phyloP scores from a whole-genome alignment of 2,113 vertebrate species.

The Tamias sibiricus region DNA sequence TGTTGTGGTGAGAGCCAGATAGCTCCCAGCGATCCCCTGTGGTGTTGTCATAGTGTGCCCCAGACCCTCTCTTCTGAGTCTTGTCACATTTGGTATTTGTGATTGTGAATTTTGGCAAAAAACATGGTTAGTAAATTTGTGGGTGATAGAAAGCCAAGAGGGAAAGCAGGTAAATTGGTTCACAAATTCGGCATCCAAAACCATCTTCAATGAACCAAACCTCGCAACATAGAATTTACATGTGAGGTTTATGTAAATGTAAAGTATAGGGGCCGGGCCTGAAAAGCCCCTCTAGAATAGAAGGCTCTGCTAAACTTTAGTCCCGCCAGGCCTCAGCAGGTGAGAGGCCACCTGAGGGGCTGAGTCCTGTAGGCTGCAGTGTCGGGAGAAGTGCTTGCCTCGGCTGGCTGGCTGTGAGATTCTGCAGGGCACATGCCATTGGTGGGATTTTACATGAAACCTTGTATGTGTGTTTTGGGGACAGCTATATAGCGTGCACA shows the following conservation, averaged over 20 bases:
- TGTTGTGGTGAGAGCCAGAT: too few species aligned
- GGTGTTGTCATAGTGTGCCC: rapidly evolving
- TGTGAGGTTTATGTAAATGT: not conserved
- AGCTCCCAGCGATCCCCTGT: not conserved
- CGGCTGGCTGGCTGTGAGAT: not conserved
- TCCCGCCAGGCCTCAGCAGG: rapidly evolving
- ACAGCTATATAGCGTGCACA: too few species aligned
- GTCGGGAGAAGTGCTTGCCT: not conserved
- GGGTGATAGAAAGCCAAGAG: not conserved
- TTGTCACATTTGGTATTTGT: not conserved
- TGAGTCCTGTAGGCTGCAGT: rapidly evolving
- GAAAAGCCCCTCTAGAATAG: not conserved
- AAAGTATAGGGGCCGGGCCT: too few species aligned
- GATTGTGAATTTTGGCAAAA: not conserved
- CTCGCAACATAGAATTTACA: not conserved
- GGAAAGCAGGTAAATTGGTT: not conserved
- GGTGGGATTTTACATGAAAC: not conserved
- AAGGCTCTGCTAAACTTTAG: not conserved
- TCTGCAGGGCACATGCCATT: not conserved
- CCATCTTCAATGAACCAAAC: not conserved
- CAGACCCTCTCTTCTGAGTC: not conserved
- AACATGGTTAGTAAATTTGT: not conserved
- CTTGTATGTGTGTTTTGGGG: not conserved
- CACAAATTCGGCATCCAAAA: not conserved
- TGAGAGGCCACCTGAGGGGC: rapidly evolving